Evolutionary conservation across 2,797 vertebrate species (phyloP), one percentile per base, ranked within the genome.

Genomic region (Chelon labrosus): DNA sequence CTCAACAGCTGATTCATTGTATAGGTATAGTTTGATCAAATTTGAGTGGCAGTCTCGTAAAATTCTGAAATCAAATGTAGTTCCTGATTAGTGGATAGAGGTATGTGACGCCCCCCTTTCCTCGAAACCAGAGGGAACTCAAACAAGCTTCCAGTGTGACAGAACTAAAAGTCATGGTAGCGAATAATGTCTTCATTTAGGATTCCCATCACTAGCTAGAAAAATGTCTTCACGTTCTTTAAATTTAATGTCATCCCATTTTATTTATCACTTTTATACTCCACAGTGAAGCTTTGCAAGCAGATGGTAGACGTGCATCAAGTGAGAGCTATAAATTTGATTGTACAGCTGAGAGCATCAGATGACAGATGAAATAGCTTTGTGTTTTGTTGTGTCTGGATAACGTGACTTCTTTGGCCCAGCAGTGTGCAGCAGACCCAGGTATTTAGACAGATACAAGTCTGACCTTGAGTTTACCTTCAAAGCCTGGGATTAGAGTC

Each of bases 401-500:
- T 55, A 62, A 38, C 5, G 25, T 37, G 37, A 61, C 31, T 31
- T 59, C 38, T 46, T 7, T 56, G 37, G 2, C 46, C 35, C 5
- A 61, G 25, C 49, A 65, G 44, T 9, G 19, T 22, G 52, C 53
- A 68, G 69, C 55, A 62, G 17, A 59, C 16, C 10, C 16, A 25
- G 27, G 10, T 27, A 46, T 46, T 37, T 51, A 61, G 20, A 71
- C 38, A 27, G 31, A 69, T 38, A 41, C 19, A 51, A 27, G 52
- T 51, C 39, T 77, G 70, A 85, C 73, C 78, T 70, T 65, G 63
- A 52, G 37, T 64, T 71, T 42, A 63, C 69, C 47, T 79, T 55
- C 67, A 47, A 57, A 75, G 44, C 16, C 37, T 65, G 25, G n/a
- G 12, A 52, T 73, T 35, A 51, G n/a, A 20, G 12, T 13, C 39